Percentiles rank a stretch among this genome's conserved stretches.
These are phyloP conservation scores for Drosophila repleta DNA, from an alignment of 1,140 invertebrate genomes.

Conservation along the genomic window DNA sequence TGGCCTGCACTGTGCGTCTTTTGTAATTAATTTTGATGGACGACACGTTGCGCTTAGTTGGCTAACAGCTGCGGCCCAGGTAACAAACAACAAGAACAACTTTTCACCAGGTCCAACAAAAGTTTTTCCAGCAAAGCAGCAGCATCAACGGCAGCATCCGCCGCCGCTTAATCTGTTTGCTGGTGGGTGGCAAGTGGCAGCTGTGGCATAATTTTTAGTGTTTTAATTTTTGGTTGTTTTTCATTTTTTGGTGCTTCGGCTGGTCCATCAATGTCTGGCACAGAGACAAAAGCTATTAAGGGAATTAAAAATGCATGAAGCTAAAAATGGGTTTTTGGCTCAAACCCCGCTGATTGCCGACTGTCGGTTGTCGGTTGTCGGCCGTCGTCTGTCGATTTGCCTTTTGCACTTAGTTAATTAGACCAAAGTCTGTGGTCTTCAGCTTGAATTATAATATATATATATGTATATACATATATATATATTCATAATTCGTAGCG, in stretches of 20 bases:
- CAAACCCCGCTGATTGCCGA: constrained; percentile 9
- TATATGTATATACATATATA: constrained; percentile 40
- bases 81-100: constrained; percentile 46
- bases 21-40: constrained; percentile 84
- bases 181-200: constrained; percentile 52
- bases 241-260: constrained; percentile 21
- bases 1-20: constrained; percentile 65
- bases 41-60: constrained; percentile 77
- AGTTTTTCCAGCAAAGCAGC: constrained; percentile 38
- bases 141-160: background rate
- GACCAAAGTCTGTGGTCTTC: constrained; percentile 41
- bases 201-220: constrained; percentile 56
- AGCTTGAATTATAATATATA: constrained; percentile 45
- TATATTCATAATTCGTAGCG: constrained; percentile 72
- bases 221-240: constrained; percentile 60
- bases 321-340: constrained; percentile 57
- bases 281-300: constrained; percentile 80
- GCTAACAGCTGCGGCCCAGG: constrained; percentile 57
- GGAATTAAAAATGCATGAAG: constrained; percentile 82
- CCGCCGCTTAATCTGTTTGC: constrained; percentile 63
- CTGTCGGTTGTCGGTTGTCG: constrained; percentile 2
- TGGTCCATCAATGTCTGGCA: constrained; percentile 78
- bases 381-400: constrained; percentile 13
- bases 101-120: constrained; percentile 50
- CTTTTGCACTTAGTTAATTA: constrained; percentile 71